These are phyloP conservation scores for Hipposideros larvatus DNA, from an alignment of 2,797 vertebrate species.

Conservation along the genomic window DNA sequence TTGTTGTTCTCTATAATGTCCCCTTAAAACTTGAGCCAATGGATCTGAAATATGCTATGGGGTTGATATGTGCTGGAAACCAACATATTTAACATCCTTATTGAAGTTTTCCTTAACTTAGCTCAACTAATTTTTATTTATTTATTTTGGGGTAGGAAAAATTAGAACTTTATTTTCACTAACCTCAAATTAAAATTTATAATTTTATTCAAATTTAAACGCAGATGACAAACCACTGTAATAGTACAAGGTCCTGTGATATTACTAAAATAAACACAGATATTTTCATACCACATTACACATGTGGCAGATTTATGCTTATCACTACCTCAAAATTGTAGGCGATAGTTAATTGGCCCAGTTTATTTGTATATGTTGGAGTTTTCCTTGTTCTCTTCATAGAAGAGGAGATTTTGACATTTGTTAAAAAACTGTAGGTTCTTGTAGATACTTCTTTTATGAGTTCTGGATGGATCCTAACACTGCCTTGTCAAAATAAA, in stretches of 20 bases:
- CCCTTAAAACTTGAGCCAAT: not conserved
- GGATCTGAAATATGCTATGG: not conserved
- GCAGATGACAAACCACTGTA: not conserved
- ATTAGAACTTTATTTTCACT: not conserved
- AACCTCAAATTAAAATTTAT: not conserved
- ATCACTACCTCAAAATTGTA: not conserved
- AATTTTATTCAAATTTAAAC: not conserved
- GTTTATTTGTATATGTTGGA: not conserved
- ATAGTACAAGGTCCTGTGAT: not conserved
- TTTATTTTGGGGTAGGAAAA: not conserved
- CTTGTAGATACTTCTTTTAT: not conserved
- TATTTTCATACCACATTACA: not conserved
- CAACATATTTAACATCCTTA: not conserved
- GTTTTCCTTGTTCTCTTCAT: slow-evolving; percentile 2
- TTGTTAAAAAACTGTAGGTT: slow-evolving; percentile 30
- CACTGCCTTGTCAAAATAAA: not conserved
- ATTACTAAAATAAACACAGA: not conserved
- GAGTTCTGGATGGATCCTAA: not conserved
- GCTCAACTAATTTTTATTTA: not conserved
- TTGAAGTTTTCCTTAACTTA: not conserved
- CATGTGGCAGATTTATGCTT: not conserved
- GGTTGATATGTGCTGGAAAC: not conserved
- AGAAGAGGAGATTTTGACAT: not conserved
- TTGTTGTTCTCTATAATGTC: not conserved
- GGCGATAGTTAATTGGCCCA: not conserved